A percentile compares a stretch with the other conserved stretches of the same genome.
phyloP scores from a whole-genome alignment of 2,797 vertebrate species.

The Cephalopachus bancanus region DNA sequence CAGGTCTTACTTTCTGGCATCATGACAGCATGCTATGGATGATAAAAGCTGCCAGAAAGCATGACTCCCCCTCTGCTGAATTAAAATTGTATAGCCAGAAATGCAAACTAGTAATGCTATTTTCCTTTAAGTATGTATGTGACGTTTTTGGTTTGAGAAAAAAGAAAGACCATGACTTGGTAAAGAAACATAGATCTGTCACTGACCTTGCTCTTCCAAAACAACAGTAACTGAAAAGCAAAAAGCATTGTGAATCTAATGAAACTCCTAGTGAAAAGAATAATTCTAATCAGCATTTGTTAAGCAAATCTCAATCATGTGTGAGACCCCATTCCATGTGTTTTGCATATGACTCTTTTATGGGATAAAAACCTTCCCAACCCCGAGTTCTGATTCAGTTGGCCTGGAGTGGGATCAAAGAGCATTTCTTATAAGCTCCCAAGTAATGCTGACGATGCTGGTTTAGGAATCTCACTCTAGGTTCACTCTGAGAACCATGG shows the following conservation, averaged over 20 bases:
- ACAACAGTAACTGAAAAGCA: slow-evolving; percentile 18
- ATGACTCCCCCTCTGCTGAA: not conserved
- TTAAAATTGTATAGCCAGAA: not conserved
- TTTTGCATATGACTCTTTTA: not conserved
- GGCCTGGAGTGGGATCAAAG: not conserved
- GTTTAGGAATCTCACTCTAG: not conserved
- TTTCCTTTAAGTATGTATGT: not conserved
- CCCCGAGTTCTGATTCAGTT: not conserved
- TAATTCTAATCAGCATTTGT: not conserved
- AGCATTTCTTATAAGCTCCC: not conserved
- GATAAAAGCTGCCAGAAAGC: not conserved
- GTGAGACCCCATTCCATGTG: not conserved
- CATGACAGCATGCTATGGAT: fast-evolving
- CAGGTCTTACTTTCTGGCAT: not conserved
- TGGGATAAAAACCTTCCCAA: not conserved
- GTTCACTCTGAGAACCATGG: not conserved
- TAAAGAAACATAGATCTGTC: slow-evolving; percentile 31
- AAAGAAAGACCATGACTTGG: not conserved
- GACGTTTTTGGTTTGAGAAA: not conserved
- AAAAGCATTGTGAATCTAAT: not conserved
- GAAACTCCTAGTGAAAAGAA: not conserved
- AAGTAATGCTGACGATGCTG: not conserved
- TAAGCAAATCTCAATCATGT: not conserved
- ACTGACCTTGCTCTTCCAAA: slow-evolving; percentile 42
- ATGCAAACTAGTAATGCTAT: not conserved